Base-by-base conservation (phyloP, 2,113 vertebrate genomes). In the Centrocercus urophasianus region DNA sequence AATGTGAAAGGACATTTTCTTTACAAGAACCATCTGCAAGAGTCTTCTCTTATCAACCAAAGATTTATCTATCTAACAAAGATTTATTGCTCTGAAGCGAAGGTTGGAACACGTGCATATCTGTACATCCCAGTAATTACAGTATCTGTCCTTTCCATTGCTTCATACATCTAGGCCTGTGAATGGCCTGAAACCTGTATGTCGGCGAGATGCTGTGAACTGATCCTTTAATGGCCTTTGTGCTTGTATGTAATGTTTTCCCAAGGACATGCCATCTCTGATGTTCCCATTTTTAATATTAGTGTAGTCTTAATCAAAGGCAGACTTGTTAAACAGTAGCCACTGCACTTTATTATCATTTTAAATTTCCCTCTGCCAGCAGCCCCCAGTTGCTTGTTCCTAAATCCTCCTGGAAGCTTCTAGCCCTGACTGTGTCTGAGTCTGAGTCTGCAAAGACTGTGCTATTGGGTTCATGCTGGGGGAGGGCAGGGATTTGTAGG, bases 71-170 rank as follows among this genome's bases (percentile, higher is more conserved):
- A 9, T 47, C 88, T 74, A 14, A 2, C 28, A 34, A 67, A 87
- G 95, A 96, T 95, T 93, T 93, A 95, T 90, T 88, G 77, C 76
- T 81, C 71, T 77, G 67, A 93, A 83, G 86, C 27, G 82, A 73
- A 65, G 89, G 91, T 93, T 94, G 94, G 79, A 95, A 72, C 47
- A 59, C 11, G 8, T 85, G 91, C 82, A 34, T 94, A 92, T 89
- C 93, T 94, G 94, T 95, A 93, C 88, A 91, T 93, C 90, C 86
- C 83, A 81, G 88, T 92, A 96, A 93, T 95, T 95, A 86, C 90
- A 90, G 83, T 78, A 64, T 78, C 73, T 93, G 88, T 95, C 90
- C 93, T 95, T 90, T 92, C 93, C 95, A 42, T 88, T 94, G 90
- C 90, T 90, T 93, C 96, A 93, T 93, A 67, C 80, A 88, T 95